Evolutionary conservation across 2,113 vertebrate species (phyloP), one percentile per base, ranked within the genome.

Genomic region (Falco punctatus): DNA sequence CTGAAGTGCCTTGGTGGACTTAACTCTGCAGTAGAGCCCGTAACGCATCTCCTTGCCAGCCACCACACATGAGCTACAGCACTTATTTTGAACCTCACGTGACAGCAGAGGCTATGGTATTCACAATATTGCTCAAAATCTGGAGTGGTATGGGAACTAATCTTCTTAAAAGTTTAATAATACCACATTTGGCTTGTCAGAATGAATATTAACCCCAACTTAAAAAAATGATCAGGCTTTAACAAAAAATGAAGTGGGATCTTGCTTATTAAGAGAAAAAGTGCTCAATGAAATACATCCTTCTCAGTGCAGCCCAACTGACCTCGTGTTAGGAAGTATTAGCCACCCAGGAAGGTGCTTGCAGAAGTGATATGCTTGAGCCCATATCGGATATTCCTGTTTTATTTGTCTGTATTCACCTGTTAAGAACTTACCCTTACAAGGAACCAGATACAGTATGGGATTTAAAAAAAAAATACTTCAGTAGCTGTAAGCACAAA

Each of bases 1-100:
- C 14, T 65, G 46, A 30, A 33, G 14, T 10, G 32, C 26, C 20
- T 38, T 57, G 27, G 10, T 2, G 42, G 38, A 17, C 3, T 70
- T 38, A 32, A 14, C 4, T 14, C 19, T 0, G 5, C 10, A 18
- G 18, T 21, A 35, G 18, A 6, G n/a, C 11, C 48, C 18, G 3
- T 3, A 3, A 7, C 1, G 4, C 19, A 35, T 7, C 66, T 69
- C 19, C 44, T 67, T 42, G 24, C 26, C 59, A 65, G 13, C 4
- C 65, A 20, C 35, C 51, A 78, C 35, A 38, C 0, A 0, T 16
- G 42, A 73, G 32, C 13, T 30, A 2, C 17, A 21, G 10, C 28
- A 18, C 7, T 58, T n/a, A 0, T 6, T 49, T 44, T 24, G 85
- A 62, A 62, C 5, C 2, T 27, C 16, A 7, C 3, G 2, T 3